Evolutionary conservation across 2,888 invertebrate genomes (phyloP).

Genomic region (Heliconius sara): DNA sequence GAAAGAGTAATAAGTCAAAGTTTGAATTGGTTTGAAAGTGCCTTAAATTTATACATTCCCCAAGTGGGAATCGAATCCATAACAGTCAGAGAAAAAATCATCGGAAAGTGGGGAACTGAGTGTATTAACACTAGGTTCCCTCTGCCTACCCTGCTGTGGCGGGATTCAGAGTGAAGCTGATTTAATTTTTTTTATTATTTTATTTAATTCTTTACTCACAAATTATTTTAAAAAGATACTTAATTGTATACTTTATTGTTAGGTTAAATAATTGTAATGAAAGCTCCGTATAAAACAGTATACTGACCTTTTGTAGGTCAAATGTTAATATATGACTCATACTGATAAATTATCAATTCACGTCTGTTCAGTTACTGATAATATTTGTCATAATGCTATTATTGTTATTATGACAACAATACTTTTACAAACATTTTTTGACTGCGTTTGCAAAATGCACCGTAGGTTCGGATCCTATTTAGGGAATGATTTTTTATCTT

Average conservation of each 20-base stretch:
- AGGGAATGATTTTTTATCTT: not conserved
- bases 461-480: not conserved
- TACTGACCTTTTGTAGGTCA: constrained; percentile 30
- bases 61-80: too few species aligned
- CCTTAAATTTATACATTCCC: too few species aligned
- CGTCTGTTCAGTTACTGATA: constrained; percentile 10
- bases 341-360: constrained; percentile 34
- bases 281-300: constrained; percentile 24
- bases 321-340: constrained; percentile 30
- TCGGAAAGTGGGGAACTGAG: too few species aligned
- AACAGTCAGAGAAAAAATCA: too few species aligned
- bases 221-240: too few species aligned
- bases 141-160: too few species aligned
- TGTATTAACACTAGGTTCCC: too few species aligned
- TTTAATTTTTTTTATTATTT: too few species aligned
- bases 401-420: not conserved
- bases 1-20: not conserved
- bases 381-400: not conserved
- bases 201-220: too few species aligned
- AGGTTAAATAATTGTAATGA: constrained; percentile 16
- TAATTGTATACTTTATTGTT: not conserved
- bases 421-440: not conserved
- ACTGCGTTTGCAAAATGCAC: not conserved
- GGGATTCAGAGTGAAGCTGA: too few species aligned
- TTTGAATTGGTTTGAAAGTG: not conserved